These are phyloP conservation scores for Grapholita molesta DNA, from an alignment of 1,140 invertebrate genomes.

Conservation along the genomic window DNA sequence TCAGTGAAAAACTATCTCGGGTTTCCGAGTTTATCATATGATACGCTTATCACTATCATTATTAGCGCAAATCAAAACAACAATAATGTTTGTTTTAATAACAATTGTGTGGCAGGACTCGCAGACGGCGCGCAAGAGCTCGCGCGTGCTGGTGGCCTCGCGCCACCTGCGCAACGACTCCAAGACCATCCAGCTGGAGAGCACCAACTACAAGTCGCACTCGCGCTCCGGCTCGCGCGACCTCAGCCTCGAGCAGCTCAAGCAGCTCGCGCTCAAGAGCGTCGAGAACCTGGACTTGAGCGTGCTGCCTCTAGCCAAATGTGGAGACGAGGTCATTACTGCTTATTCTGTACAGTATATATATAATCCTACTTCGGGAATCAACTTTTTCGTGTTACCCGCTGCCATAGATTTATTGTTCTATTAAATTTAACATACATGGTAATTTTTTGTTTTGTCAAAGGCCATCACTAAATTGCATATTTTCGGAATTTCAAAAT, in stretches of 20 bases:
- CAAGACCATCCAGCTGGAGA: constrained; percentile 79
- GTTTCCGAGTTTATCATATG: too few relatives aligned
- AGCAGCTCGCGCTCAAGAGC: constrained; percentile 67
- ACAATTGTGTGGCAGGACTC: constrained; percentile 30
- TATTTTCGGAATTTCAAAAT: too few relatives aligned
- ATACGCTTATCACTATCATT: too few relatives aligned
- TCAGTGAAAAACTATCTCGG: too few relatives aligned
- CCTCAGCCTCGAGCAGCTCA: constrained; percentile 65
- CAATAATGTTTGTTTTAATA: too few relatives aligned
- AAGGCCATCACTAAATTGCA: too few relatives aligned
- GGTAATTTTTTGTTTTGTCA: too few relatives aligned
- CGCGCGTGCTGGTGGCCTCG: constrained; percentile 75
- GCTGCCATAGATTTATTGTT: too few relatives aligned
- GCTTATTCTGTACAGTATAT: background rate
- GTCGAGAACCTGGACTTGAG: constrained; percentile 72
- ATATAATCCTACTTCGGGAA: too few relatives aligned
- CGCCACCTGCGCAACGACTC: constrained; percentile 80
- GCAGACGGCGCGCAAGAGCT: constrained; percentile 40
- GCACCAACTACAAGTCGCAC: constrained; percentile 53
- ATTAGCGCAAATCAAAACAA: too few relatives aligned
- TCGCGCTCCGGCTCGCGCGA: constrained; percentile 63
- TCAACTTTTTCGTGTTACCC: too few relatives aligned
- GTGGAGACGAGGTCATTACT: constrained; percentile 43
- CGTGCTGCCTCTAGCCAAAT: constrained; percentile 56
- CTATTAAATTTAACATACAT: too few relatives aligned